These are phyloP conservation scores for Phoenicopterus ruber DNA, from an alignment of 2,113 vertebrate species.

Conservation along the genomic window DNA sequence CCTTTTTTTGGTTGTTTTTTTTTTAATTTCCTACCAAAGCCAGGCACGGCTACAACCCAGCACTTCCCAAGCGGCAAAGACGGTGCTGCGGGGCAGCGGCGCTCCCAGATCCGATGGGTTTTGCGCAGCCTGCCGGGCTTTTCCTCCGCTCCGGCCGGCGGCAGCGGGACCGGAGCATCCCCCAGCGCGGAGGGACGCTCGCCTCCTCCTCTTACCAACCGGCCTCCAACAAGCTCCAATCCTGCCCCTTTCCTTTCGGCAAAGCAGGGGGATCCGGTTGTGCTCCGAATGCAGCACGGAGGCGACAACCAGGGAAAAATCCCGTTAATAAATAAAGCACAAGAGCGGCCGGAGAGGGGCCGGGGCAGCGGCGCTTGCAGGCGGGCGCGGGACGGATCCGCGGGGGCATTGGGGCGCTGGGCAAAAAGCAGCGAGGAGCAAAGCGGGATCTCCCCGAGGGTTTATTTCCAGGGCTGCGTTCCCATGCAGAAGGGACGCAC, in stretches of 20 bases:
- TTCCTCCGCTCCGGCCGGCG: rapidly evolving
- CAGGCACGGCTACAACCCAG: not conserved
- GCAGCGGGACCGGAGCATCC: not conserved
- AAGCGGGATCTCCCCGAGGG: not conserved
- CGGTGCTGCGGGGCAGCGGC: rapidly evolving
- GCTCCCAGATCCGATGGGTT: too few relatives aligned
- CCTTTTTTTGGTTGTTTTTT: too few relatives aligned
- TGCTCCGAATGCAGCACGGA: too few relatives aligned
- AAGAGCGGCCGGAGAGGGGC: too few relatives aligned
- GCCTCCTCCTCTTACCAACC: not conserved
- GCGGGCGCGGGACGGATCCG: rapidly evolving
- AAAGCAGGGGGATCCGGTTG: not conserved
- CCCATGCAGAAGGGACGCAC: rapidly evolving
- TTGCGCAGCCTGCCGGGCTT: rapidly evolving
- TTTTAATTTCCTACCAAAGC: not conserved
- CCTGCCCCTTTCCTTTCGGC: rapidly evolving
- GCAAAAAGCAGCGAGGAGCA: not conserved
- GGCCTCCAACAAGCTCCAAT: not conserved
- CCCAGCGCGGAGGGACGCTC: rapidly evolving
- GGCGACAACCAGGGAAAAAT: not conserved
- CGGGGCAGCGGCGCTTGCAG: rapidly evolving
- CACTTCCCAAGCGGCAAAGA: not conserved
- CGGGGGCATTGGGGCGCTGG: not conserved
- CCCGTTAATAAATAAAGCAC: not conserved
- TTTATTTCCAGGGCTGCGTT: not conserved